These are phyloP conservation scores for Calliphora vomitoria DNA, from an alignment of 2,888 invertebrate species.

Conservation along the genomic window DNA sequence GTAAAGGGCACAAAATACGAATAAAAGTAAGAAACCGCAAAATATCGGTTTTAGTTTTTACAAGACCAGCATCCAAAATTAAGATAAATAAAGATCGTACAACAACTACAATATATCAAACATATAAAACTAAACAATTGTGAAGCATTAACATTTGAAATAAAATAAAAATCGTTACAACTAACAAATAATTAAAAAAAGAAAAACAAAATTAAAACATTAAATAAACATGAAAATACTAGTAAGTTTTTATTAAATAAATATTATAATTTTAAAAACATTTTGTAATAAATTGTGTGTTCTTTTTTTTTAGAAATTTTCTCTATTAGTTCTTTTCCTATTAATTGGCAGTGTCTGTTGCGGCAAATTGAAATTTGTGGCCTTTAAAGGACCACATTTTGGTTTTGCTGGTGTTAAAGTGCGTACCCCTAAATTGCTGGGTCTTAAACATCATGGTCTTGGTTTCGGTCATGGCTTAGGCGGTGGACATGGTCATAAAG, in stretches of 20 bases:
- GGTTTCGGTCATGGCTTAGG: slow-evolving; percentile 73
- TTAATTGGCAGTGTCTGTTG: slow-evolving; percentile 47
- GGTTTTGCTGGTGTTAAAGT: slow-evolving; percentile 79
- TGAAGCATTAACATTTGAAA: slow-evolving; percentile 16
- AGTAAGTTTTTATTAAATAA: slow-evolving; percentile 66
- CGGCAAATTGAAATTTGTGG: slow-evolving; percentile 79
- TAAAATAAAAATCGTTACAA: slow-evolving; percentile 5
- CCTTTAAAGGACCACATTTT: slow-evolving; percentile 79
- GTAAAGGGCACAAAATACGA: slow-evolving; percentile 21
- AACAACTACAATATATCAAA: slow-evolving; percentile 75
- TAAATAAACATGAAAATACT: slow-evolving; percentile 70
- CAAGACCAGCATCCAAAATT: slow-evolving; percentile 52
- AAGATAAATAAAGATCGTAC: slow-evolving; percentile 12
- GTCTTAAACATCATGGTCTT: slow-evolving; percentile 76
- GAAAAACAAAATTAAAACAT: background rate
- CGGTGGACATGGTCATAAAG: slow-evolving; percentile 61
- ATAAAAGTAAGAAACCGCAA: slow-evolving; percentile 50
- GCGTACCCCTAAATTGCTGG: slow-evolving; percentile 79
- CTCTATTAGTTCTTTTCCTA: slow-evolving; percentile 55
- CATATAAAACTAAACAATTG: slow-evolving; percentile 71
- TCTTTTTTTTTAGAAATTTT: slow-evolving; percentile 58
- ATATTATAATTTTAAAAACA: slow-evolving; percentile 22
- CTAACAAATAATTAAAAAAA: background rate
- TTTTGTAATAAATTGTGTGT: background rate
- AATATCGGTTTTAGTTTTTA: slow-evolving; percentile 61